Evolutionary conservation across 1,140 invertebrate genomes (phyloP).

Genomic region (Pseudachorutes palmiensis): DNA sequence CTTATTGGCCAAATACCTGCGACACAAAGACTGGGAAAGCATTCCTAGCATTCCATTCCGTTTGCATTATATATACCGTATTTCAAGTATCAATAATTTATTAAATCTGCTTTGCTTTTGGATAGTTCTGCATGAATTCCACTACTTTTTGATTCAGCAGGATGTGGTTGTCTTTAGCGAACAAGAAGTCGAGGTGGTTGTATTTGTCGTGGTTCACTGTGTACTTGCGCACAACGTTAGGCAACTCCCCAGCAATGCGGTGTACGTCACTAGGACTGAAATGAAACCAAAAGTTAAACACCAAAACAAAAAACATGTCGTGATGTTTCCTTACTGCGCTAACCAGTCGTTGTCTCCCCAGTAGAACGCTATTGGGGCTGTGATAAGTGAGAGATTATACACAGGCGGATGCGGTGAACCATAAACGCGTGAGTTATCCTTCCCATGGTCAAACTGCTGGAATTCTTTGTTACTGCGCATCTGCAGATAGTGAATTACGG

Average conservation of each 20-base stretch:
- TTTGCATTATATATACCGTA: too few species aligned
- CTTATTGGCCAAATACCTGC: too few species aligned
- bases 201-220: constrained; percentile 46
- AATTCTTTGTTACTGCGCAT: constrained; percentile 40
- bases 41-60: too few species aligned
- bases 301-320: too few species aligned
- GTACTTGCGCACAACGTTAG: constrained; percentile 38
- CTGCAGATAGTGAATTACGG: constrained; percentile 46
- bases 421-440: constrained; percentile 32
- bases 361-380: constrained; percentile 43
- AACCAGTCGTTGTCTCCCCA: constrained; percentile 44
- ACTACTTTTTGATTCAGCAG: constrained; percentile 24
- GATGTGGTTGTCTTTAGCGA: constrained; percentile 40
- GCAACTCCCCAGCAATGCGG: background rate
- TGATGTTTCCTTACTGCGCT: background rate
- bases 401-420: constrained; percentile 42
- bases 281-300: too few species aligned
- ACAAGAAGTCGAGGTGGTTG: constrained; percentile 44
- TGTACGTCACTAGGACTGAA: constrained; percentile 3
- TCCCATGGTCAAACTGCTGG: constrained; percentile 41
- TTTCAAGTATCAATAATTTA: too few species aligned
- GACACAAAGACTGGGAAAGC: too few species aligned
- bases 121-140: constrained; percentile 24
- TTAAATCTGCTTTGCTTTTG: too few species aligned
- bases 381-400: constrained; percentile 42